Evolutionary conservation across 2,113 vertebrate species (phyloP), one percentile per base, ranked within the genome.

Genomic region (Lophotis ruficrista): DNA sequence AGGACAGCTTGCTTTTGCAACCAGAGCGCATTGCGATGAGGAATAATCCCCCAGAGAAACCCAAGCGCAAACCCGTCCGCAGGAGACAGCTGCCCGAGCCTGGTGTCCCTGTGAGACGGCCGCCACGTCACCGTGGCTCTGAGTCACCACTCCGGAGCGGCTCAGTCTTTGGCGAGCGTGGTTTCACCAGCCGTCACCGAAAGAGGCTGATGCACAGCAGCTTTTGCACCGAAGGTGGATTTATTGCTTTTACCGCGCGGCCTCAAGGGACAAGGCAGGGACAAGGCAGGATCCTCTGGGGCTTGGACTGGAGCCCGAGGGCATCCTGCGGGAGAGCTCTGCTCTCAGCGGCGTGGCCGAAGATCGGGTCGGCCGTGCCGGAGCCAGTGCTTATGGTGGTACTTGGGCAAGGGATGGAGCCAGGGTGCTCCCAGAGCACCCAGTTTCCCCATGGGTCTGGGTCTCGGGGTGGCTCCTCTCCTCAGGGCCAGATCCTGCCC

Each of bases 261-360:
- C 9, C 0, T 33, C n/a, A n/a, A n/a, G 45, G 45, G 23, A 78
- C 25, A 37, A 33, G 12, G 75, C 70, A 47, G 71, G 51, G 43
- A 12, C 3, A 1, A 12, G 50, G 41, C 41, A 43, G 41, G 41
- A 43, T 43, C 41, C 41, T 7, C 38, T 31, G 66, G 43, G 20
- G 28, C 48, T 76, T 3, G 3, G 53, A 15, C n/a, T 4, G 16
- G 70, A 79, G 47, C 35, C 28, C 37, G 33, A 0, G 0, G 66
- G 12, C 60, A 50, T 50, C 54, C n/a, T 20, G 24, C 14, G 18
- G 25, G 21, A 0, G 0, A 43, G 33, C 51, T 70, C 25, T 1
- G 4, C 19, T 60, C 69, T 33, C 45, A 2, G 1, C 2, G 10
- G 33, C 31, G 18, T 0, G 0, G 5, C 35, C 12, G 7, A 0